phyloP scores from a whole-genome alignment of 64 coral and sea anemone species.

The Acropora yongei region DNA sequence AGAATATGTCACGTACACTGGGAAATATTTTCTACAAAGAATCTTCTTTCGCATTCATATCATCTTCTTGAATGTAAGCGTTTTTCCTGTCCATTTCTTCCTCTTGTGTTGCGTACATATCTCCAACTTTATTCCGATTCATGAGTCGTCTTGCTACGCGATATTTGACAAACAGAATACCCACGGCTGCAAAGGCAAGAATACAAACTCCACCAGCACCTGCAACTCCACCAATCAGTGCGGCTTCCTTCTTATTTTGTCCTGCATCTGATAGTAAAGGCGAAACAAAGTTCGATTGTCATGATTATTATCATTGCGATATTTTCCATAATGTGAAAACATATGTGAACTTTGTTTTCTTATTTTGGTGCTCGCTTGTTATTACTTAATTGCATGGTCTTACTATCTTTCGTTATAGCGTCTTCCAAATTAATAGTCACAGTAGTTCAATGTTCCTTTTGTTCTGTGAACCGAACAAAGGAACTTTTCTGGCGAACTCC shows the following conservation, averaged over 20 bases:
- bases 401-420: too few species aligned
- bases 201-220: conserved; percentile 4
- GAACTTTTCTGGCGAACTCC: too few species aligned
- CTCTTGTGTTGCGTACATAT: conserved; percentile 10
- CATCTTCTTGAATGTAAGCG: conserved; percentile 26
- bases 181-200: background rate
- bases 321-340: too few species aligned
- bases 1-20: too few species aligned
- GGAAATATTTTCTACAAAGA: background rate
- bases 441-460: too few species aligned
- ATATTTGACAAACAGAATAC: conserved; percentile 20
- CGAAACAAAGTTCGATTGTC: too few species aligned
- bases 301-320: too few species aligned
- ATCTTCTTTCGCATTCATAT: conserved; percentile 9
- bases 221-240: conserved; percentile 4
- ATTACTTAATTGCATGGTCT: too few species aligned
- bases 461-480: too few species aligned
- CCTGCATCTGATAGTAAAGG: background rate
- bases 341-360: too few species aligned
- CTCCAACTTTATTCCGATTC: conserved; percentile 19
- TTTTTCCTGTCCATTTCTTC: conserved; percentile 11
- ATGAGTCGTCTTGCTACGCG: conserved; percentile 20
- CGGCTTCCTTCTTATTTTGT: background rate
- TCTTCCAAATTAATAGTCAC: too few species aligned
- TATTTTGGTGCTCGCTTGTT: too few species aligned